Evolutionary conservation across 1,140 invertebrate genomes (phyloP), one percentile per base, ranked within the genome.

Genomic region (Mercenaria mercenaria): DNA sequence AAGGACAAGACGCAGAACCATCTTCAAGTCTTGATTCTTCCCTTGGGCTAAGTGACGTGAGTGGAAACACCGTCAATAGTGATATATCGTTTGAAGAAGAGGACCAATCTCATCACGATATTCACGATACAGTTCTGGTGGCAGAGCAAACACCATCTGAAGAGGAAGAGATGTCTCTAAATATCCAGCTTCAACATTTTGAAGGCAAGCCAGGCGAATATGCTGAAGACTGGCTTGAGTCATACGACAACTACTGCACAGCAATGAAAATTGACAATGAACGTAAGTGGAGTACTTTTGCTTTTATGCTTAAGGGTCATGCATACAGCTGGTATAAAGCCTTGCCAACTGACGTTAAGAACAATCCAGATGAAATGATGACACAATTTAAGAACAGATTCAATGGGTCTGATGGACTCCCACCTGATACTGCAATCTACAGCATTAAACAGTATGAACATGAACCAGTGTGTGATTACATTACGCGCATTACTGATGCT

Each of bases 391-490:
- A 72, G 34, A 26, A 39, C 20, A 39, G 67, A 41, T 72, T 72
- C 23, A 72, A 39, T 72, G 67, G 67, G 1, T 72, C 67, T 0
- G 67, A 72, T 72, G 67, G 67, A 2, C 18, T 72, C 0, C 37
- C 37, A 6, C 67, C 67, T 6, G 67, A 72, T 20, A 72, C 37
- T 18, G 67, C 67, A 1, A 72, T 39, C 11, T 41, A 39, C 23
- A 8, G 34, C 11, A 15, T 72, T 41, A 39, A 37, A 72, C 67
- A 72, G 18, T 39, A 72, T 23, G 20, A 39, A n/a, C 11, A 72
- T 72, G 67, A 72, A 39, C 34, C 34, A 20, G 67, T 72, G 0
- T 72, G 67, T 72, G 67, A 72, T 20, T 72, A 39, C 29, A 72
- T 72, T 6, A 72, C 67, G 2, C 1, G 67, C 0, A 6, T 72